Percentiles rank a stretch among this genome's conserved stretches.
phyloP scores from a whole-genome alignment of 1,140 invertebrate genomes.

The Macrobrachium rosenbergii region DNA sequence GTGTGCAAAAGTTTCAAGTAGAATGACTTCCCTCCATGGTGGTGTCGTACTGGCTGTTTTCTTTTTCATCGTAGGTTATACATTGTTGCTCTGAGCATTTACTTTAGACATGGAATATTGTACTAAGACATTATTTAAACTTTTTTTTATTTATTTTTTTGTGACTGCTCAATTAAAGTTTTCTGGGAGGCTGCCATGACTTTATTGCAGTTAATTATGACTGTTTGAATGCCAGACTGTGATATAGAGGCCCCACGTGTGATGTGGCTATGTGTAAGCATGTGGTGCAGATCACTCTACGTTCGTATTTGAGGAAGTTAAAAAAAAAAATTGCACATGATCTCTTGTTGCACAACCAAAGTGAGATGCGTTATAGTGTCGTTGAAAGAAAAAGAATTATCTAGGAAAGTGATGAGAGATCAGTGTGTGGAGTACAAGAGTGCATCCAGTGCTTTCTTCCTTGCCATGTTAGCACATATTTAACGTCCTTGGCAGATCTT shows the following conservation, averaged over 20 bases:
- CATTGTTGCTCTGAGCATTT: no score
- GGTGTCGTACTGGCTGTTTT: no score
- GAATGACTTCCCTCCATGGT: no score
- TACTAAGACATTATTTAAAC: no score
- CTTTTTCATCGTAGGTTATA: no score
- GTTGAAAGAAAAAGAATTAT: conserved; percentile 16
- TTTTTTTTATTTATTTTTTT: conserved; percentile 13
- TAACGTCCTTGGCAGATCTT: neutral
- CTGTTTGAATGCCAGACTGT: conserved; percentile 59
- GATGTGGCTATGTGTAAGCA: conserved; percentile 51
- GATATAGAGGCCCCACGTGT: conserved; percentile 56
- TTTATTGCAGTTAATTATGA: conserved; percentile 51
- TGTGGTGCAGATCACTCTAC: conserved; percentile 52
- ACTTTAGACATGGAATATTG: no score
- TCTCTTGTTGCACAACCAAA: conserved; percentile 1
- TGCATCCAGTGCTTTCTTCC: conserved; percentile 57
- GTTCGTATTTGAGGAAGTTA: conserved; percentile 17
- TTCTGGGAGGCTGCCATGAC: conserved; percentile 30
- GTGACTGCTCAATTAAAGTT: conserved; percentile 36
- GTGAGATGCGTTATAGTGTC: conserved; percentile 3
- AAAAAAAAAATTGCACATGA: conserved; percentile 3
- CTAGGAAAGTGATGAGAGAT: neutral
- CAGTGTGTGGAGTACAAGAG: conserved; percentile 37
- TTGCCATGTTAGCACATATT: conserved; percentile 59
- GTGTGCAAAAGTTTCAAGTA: no score